A percentile compares a stretch with the other conserved stretches of the same genome.
These are phyloP conservation scores for Yponomeuta plumbellus DNA, from an alignment of 2,888 invertebrate species.

Conservation along the genomic window DNA sequence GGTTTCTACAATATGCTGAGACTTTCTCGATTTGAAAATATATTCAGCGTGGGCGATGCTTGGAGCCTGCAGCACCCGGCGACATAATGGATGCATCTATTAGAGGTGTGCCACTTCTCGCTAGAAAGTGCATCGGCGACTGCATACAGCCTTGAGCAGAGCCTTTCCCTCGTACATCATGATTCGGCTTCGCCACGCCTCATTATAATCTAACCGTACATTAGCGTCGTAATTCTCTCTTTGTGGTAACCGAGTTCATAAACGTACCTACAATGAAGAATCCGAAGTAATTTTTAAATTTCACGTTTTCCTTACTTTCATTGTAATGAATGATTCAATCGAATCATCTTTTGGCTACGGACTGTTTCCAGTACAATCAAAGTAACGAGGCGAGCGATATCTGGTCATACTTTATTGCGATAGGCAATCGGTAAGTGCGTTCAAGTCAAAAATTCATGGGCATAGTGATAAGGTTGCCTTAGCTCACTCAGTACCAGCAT, in stretches of 20 bases:
- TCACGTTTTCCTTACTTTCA: neutral
- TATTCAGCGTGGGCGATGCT: conserved; percentile 1
- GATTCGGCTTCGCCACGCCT: conserved; percentile 47
- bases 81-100: conserved; percentile 45
- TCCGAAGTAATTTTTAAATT: neutral
- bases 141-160: conserved; percentile 58
- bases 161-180: conserved; percentile 75
- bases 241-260: conserved; percentile 12
- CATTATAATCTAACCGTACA: conserved; percentile 56
- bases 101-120: conserved; percentile 59
- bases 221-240: conserved; percentile 32
- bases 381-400: neutral
- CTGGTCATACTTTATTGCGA: neutral
- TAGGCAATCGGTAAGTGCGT: neutral
- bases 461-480: neutral
- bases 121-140: conserved; percentile 61
- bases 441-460: neutral
- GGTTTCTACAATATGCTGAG: neutral
- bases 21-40: neutral
- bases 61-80: neutral
- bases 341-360: neutral
- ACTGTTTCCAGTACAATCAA: neutral
- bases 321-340: conserved; percentile 3
- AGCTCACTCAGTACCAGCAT: no score
- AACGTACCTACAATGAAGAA: neutral